Base-by-base conservation (phyloP, 2,797 vertebrate species). In the Myotis vivesi region DNA sequence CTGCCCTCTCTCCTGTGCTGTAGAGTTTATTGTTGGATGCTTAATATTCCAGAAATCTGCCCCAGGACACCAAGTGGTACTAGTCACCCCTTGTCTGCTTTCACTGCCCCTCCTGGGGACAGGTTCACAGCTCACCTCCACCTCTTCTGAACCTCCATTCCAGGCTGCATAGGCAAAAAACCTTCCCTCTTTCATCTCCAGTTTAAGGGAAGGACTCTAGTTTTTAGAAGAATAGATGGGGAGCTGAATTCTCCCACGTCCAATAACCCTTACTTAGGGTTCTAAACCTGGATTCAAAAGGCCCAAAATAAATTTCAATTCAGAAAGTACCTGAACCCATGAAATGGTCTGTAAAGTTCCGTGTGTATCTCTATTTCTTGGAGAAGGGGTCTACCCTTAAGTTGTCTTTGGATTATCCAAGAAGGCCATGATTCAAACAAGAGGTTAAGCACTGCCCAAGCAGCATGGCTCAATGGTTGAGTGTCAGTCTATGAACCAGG, bases 261-360 rank as follows among this genome's bases (percentile, higher is more conserved):
- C 28, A 64, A 23, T 68, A 68, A 89, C 33, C 15, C 8, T 72
- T 55, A 36, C 12, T 72, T n/a, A 71, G 15, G 38, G 57, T 36
- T 72, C 38, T 75, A 90, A 53, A 72, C 30, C 44, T 73, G 15
- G 30, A 91, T 72, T 82, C 36, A 80, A 92, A 23, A 87, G 69
- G n/a, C 57, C 66, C 8, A 53, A 4, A 75, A n/a, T n/a, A 41
- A 38, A 81, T 68, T 83, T 87, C 62, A 94, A 57, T 83, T 92
- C 62, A 94, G 57, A 57, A 92, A 75, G 82, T 36, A 16, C 33
- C 10, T 17, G 5, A 76, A 71, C 25, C 66, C 12, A 72, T 81
- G 68, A 75, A 86, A 94, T 82, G 46, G 62, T 72, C 80, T 73
- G 16, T 85, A n/a, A 92, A 80, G 55, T 82, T 49, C 36, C 46